Percentiles rank a stretch among this genome's conserved stretches.
phyloP scores from a whole-genome alignment of 2,797 vertebrate genomes.

The Rhabdophis nuchalis region DNA sequence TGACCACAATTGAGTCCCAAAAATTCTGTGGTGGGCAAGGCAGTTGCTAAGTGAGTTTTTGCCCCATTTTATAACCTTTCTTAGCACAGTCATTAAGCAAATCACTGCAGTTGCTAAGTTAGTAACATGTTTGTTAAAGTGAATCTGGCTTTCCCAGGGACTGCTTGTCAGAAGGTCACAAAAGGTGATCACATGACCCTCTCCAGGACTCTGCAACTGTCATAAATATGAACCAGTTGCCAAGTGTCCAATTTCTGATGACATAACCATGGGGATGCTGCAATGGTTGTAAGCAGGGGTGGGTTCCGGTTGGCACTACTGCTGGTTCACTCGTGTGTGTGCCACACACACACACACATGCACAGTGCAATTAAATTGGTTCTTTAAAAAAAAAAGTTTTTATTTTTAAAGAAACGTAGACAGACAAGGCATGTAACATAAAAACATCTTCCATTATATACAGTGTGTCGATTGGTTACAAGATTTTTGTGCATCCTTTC shows the following conservation, averaged over 20 bases:
- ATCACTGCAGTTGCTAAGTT: not conserved
- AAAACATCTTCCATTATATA: too few species aligned
- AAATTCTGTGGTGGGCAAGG: not conserved
- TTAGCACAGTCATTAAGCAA: not conserved
- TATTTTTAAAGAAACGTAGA: too few species aligned
- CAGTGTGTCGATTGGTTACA: too few species aligned
- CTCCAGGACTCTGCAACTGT: not conserved
- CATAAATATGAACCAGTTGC: not conserved
- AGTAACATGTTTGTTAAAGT: not conserved
- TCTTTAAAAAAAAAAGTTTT: too few species aligned
- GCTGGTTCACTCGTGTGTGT: too few species aligned
- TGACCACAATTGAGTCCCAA: not conserved
- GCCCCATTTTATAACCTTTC: not conserved
- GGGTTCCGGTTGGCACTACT: too few species aligned
- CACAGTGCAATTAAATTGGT: too few species aligned
- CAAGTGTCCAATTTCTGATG: not conserved
- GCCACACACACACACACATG: too few species aligned
- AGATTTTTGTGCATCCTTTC: too few species aligned
- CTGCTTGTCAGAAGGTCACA: not conserved
- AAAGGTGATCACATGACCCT: not conserved
- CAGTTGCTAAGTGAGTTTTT: not conserved
- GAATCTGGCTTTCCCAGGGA: not conserved
- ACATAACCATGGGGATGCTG: not conserved
- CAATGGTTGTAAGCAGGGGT: not conserved
- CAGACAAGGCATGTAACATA: too few species aligned